These are phyloP conservation scores for Smutsia temminckii DNA, from an alignment of 2,797 vertebrate genomes.

Conservation along the genomic window DNA sequence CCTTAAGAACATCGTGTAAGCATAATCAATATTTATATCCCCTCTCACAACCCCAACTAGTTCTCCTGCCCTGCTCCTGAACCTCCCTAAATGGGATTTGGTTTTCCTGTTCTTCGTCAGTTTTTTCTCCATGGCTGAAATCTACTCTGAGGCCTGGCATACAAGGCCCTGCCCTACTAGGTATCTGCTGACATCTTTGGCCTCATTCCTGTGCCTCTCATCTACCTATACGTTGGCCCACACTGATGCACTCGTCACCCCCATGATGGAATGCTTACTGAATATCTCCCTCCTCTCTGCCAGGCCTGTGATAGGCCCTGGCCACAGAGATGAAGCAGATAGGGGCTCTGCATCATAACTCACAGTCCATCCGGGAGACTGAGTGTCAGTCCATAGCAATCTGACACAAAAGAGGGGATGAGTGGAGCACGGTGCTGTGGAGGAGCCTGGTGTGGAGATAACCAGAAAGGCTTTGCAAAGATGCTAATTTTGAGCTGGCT, in stretches of 20 bases:
- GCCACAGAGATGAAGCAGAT: background rate
- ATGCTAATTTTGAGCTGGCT: background rate
- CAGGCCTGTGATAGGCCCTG: background rate
- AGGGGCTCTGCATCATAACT: background rate
- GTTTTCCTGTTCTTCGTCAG: background rate
- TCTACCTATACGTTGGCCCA: background rate
- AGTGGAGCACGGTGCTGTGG: background rate
- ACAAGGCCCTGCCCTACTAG: background rate
- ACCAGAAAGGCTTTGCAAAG: background rate
- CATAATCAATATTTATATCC: slow-evolving; percentile 59
- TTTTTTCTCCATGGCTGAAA: background rate
- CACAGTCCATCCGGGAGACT: background rate
- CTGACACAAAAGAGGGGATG: background rate
- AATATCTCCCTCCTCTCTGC: background rate
- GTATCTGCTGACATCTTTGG: background rate
- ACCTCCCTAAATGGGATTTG: background rate
- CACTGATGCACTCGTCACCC: background rate
- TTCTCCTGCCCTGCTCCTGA: background rate
- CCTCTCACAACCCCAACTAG: background rate
- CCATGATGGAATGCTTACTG: background rate
- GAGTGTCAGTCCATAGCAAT: background rate
- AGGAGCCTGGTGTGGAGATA: background rate
- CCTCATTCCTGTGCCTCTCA: background rate
- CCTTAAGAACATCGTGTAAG: slow-evolving; percentile 26
- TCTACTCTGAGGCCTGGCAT: background rate